A percentile compares a stretch with the other conserved stretches of the same genome.
phyloP scores from a whole-genome alignment of 2,797 vertebrate species.

The Gymnopithys bicolor region DNA sequence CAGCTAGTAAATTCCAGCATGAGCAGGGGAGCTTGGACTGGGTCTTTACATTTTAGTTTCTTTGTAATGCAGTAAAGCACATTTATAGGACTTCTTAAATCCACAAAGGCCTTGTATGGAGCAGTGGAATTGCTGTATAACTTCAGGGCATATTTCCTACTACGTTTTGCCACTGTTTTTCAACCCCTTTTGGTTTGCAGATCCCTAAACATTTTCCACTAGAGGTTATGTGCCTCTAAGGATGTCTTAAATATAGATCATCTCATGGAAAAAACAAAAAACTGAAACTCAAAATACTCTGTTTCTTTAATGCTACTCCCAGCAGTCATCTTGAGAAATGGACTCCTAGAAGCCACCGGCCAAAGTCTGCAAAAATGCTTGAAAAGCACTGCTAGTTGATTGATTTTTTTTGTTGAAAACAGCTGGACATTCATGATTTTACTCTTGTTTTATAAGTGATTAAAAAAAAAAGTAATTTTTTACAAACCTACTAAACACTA shows the following conservation, averaged over 20 bases:
- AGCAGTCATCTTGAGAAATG: neutral
- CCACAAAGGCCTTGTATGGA: neutral
- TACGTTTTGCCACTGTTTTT: neutral
- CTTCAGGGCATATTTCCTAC: neutral
- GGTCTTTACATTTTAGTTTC: neutral
- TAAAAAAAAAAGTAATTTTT: neutral
- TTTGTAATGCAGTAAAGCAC: neutral
- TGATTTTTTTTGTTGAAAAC: neutral
- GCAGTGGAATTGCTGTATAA: neutral
- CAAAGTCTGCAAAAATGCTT: neutral
- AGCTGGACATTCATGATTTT: neutral
- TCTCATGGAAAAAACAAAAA: neutral
- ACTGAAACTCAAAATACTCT: neutral
- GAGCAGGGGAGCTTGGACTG: neutral
- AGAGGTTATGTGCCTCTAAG: neutral
- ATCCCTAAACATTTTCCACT: neutral
- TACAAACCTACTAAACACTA: neutral
- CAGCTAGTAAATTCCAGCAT: neutral
- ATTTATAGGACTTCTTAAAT: conserved; percentile 18
- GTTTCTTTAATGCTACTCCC: neutral
- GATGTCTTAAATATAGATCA: neutral
- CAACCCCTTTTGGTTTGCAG: neutral
- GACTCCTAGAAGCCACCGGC: neutral
- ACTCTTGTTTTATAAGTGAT: neutral
- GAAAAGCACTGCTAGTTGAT: neutral